A percentile compares a stretch with the other conserved stretches of the same genome.
These are phyloP conservation scores for Holacanthella duospinosa DNA, from an alignment of 2,888 invertebrate genomes.

Conservation along the genomic window DNA sequence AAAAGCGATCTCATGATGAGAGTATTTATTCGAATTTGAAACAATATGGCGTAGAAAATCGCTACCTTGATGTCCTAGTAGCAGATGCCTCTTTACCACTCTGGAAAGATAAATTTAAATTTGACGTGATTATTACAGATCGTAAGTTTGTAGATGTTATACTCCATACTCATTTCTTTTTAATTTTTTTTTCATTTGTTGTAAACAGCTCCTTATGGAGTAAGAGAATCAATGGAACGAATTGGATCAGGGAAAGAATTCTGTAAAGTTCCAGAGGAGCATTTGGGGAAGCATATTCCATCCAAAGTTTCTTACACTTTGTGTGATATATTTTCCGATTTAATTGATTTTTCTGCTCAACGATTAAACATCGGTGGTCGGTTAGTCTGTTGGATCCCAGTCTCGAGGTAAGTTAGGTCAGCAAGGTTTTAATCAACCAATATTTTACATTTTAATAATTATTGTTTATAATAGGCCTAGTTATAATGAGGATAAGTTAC, in stretches of 20 bases:
- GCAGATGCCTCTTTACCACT: slow-evolving; percentile 80
- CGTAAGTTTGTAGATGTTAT: slow-evolving; percentile 50
- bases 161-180: too few species aligned
- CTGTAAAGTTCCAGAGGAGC: slow-evolving; percentile 55
- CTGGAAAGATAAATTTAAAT: slow-evolving; percentile 58
- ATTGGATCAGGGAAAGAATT: slow-evolving; percentile 53
- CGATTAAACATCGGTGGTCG: slow-evolving; percentile 65
- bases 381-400: slow-evolving; percentile 91
- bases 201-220: slow-evolving; percentile 97
- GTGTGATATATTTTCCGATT: slow-evolving; percentile 68
- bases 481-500: slow-evolving; percentile 61
- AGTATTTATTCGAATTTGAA: slow-evolving; percentile 75
- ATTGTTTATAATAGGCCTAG: slow-evolving; percentile 50
- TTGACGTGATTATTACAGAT: slow-evolving; percentile 92
- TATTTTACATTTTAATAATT: neutral
- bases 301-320: slow-evolving; percentile 76
- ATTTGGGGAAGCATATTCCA: slow-evolving; percentile 62
- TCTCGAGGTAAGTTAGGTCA: slow-evolving; percentile 54
- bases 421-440: neutral
- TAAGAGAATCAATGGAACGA: slow-evolving; percentile 82
- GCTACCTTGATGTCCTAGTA: slow-evolving; percentile 76
- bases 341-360: slow-evolving; percentile 68
- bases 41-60: slow-evolving; percentile 67
- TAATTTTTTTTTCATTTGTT: neutral
- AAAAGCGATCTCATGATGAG: slow-evolving; percentile 56